These are phyloP conservation scores for Coracias cyanogaster DNA, from an alignment of 2,797 vertebrate species.

Conservation along the genomic window DNA sequence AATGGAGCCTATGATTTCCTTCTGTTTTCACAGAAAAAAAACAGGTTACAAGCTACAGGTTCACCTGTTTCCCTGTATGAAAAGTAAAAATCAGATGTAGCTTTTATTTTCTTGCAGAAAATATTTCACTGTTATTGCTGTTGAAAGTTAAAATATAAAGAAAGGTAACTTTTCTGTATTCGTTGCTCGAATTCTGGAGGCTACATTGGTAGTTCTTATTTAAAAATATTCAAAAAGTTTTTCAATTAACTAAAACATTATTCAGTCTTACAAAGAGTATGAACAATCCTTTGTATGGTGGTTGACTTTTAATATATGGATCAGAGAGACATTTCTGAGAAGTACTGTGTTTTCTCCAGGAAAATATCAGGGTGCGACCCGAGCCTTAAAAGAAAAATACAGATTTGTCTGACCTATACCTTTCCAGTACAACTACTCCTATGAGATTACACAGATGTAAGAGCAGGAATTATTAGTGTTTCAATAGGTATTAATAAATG, in stretches of 20 bases:
- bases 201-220: background rate
- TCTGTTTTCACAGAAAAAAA: background rate
- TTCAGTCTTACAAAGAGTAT: accelerated
- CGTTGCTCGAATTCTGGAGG: background rate
- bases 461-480: background rate
- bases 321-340: background rate
- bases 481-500: background rate
- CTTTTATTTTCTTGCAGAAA: background rate
- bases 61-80: background rate
- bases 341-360: background rate
- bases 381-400: background rate
- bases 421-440: background rate
- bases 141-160: background rate
- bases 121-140: background rate
- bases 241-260: background rate
- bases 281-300: background rate
- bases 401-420: background rate
- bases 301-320: background rate
- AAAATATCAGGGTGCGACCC: background rate
- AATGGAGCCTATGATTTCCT: background rate
- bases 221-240: background rate
- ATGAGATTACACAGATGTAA: background rate
- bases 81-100: background rate
- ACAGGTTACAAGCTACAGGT: background rate
- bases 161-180: background rate